Evolutionary conservation across 2,113 vertebrate species (phyloP), one percentile per base, ranked within the genome.

Genomic region (Melanocharis versteri): DNA sequence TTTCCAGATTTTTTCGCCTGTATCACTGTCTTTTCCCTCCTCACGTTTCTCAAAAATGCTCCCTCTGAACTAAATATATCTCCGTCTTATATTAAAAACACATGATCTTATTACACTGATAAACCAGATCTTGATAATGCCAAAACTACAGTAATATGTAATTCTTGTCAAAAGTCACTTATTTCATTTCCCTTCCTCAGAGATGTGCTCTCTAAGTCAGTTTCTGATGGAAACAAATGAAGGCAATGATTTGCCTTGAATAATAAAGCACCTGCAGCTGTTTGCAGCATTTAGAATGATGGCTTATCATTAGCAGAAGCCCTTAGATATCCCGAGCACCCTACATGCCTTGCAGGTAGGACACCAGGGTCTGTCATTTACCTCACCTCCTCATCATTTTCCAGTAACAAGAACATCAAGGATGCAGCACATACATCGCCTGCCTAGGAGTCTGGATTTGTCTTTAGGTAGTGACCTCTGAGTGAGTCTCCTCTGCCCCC

Each of bases 211-310:
- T 96, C 61, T 70, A 53, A 69, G 65, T 91, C 15, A 1, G 61
- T 69, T 96, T 96, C 91, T 95, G 92, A 85, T 92, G 62, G 79
- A 95, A 96, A 92, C 80, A 94, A 94, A 94, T 72, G 93, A 93
- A 95, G 86, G 90, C 42, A 11, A 72, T 87, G 87, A 94, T 97
- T 95, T 91, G 42, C 64, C 85, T 96, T 94, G 91, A 93, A 96
- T 95, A 97, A 97, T 97, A 97, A 95, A 95, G 87, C 84, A 96
- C 91, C 93, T 97, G 96, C 96, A 96, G 94, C 94, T 91, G 89
- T 85, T 86, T 89, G 66, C 83, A 92, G 71, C 69, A 39, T 93
- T 95, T 66, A 68, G 93, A 94, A 54, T 65, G 89, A 87, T 80
- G 50, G 76, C 11, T 95, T 54, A 90, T 80, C 95, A 92, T 95